Percentiles rank a stretch among this genome's conserved stretches.
phyloP scores from a whole-genome alignment of 2,797 vertebrate genomes.

The Eurystomus glaucurus region DNA sequence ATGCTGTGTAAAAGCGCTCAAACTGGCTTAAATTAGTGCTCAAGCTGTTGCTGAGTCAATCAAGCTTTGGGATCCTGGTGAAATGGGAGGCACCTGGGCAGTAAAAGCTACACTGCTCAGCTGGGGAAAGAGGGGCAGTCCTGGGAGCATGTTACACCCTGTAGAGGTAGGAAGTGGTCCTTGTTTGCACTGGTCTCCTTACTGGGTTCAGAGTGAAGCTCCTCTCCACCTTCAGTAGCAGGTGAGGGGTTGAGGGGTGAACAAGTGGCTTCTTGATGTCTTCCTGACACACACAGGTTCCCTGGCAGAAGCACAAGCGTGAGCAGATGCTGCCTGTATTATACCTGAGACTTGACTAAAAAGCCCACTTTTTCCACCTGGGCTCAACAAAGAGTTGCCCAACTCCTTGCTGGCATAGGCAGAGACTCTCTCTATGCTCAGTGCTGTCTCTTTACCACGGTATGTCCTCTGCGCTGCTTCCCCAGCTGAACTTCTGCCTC shows the following conservation, averaged over 20 bases:
- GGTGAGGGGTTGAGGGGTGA: too few species aligned
- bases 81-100: neutral
- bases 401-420: neutral
- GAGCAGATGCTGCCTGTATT: neutral
- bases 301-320: fast-evolving
- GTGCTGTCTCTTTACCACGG: fast-evolving
- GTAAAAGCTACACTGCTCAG: neutral
- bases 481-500: neutral
- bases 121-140: too few species aligned
- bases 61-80: neutral
- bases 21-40: neutral
- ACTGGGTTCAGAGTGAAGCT: fast-evolving
- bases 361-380: neutral
- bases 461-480: fast-evolving
- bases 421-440: fast-evolving
- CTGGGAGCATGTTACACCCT: too few species aligned
- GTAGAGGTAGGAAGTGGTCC: fast-evolving
- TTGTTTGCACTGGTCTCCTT: too few species aligned
- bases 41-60: neutral
- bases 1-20: neutral
- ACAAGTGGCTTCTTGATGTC: fast-evolving
- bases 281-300: fast-evolving
- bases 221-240: fast-evolving
- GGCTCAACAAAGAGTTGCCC: neutral
- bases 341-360: neutral